Percentiles rank a stretch among this genome's conserved stretches.
Conservation (phyloP, 2,888 invertebrate genomes). For the Gastracanthus pulcherrimus region DNA sequence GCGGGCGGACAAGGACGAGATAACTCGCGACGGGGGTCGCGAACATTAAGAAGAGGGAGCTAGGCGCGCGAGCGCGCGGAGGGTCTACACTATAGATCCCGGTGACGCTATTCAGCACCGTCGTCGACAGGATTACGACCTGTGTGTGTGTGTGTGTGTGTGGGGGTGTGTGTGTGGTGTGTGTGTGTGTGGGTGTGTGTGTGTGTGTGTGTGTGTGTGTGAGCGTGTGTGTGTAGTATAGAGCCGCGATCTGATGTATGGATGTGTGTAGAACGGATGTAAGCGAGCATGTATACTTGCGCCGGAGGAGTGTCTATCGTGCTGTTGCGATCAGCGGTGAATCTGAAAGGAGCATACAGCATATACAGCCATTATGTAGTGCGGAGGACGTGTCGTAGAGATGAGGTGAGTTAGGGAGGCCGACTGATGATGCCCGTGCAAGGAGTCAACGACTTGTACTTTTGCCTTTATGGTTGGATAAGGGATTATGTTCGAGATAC, state of each 20-base stretch:
- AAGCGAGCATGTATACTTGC: background rate
- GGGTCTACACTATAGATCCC: too few relatives aligned
- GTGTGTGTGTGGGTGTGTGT: too few relatives aligned
- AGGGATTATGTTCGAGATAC: too few relatives aligned
- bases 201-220: too few relatives aligned
- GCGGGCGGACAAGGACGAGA: conserved; percentile 5
- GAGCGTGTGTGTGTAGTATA: too few relatives aligned
- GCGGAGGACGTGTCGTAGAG: background rate
- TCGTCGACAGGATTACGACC: conserved; percentile 1
- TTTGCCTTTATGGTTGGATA: background rate
- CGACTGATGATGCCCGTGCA: background rate
- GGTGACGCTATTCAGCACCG: background rate
- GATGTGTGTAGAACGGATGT: background rate
- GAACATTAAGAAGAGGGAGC: background rate
- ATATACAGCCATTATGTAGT: background rate
- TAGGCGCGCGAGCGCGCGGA: background rate
- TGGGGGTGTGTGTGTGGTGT: too few relatives aligned
- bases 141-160: too few relatives aligned
- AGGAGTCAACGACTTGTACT: background rate
- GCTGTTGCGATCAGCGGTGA: background rate
- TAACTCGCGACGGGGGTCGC: background rate
- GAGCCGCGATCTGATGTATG: too few relatives aligned
- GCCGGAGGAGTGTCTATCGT: background rate
- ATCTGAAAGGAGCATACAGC: conserved; percentile 1
- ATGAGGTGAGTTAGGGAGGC: too few relatives aligned